Base-by-base conservation (phyloP, 2,113 vertebrate species). In the Lophius piscatorius region DNA sequence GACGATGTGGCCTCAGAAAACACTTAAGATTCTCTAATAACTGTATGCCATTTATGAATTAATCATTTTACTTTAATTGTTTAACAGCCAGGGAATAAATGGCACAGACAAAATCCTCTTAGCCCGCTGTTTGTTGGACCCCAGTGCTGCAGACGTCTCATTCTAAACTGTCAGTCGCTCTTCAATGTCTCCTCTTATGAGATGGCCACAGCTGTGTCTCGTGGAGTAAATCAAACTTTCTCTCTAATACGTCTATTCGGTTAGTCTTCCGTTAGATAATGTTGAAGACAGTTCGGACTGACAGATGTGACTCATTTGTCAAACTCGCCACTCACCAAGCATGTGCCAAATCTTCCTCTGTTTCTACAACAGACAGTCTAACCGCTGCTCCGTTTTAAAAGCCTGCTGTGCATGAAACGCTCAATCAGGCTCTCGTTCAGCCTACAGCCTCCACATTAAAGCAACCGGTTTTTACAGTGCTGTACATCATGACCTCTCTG, bases 31-130 rank as follows among this genome's bases (percentile, higher is more conserved):
- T 20, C 36, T 63, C 33, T 55, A 80, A 76, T 77, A 78, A 71
- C 62, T 82, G 28, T 57, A 54, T 50, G 63, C 44, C 42, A 20
- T 65, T 83, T 63, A 74, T 76, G 35, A 81, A 87, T 80, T 16
- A 79, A 70, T 83, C 63, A 76, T 73, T 33, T 26, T 45, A 12
- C 38, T 49, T 55, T 51, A 54, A 60, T 78, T 87, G 74, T 83
- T 80, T 78, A 74, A 61, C 31, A 74, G 69, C 18, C 10, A 8
- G 21, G 1, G 14, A 77, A 63, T 75, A 60, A 62, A 77, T 63
- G 46, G 34, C 64, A 38, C 22, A 49, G 20, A 39, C n/a, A n/a
- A 69, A 79, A 74, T 81, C 63, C 54, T 1, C n/a, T 65, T 66
- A 58, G 16, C 14, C 8, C 10, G 10, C 0, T 49, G 38, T 74